Percentiles rank a stretch among this genome's conserved stretches.
These are phyloP conservation scores for Sinocyclocheilus maitianheensis DNA, from an alignment of 2,113 vertebrate genomes.

Conservation along the genomic window DNA sequence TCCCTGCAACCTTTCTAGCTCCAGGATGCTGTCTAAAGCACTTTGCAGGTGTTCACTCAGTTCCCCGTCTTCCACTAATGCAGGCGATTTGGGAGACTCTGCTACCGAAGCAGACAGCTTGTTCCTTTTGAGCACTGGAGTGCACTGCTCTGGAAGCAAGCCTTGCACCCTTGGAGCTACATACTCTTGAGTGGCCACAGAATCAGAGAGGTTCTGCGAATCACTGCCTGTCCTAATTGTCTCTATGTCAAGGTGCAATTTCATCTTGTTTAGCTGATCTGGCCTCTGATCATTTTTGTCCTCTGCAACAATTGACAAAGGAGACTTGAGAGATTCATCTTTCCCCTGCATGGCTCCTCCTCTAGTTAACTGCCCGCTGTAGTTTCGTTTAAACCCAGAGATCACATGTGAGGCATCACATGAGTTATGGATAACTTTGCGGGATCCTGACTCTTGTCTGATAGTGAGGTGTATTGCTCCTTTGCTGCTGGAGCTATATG, in stretches of 20 bases:
- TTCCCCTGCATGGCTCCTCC: conserved; percentile 56
- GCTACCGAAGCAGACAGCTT: conserved; percentile 36
- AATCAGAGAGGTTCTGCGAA: conserved; percentile 3
- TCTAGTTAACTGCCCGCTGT: conserved; percentile 70
- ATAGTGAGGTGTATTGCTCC: conserved; percentile 80
- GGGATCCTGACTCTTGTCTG: conserved; percentile 79
- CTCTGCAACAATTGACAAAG: conserved; percentile 5
- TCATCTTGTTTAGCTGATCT: conserved; percentile 2
- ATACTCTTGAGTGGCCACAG: conserved; percentile 8
- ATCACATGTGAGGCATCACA: conserved; percentile 57
- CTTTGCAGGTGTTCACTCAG: conserved; percentile 81
- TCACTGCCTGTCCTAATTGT: conserved; percentile 31
- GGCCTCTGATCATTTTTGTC: conserved; percentile 29
- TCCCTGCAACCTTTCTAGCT: conserved; percentile 79
- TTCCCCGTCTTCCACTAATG: conserved; percentile 72
- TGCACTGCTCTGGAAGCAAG: conserved; percentile 39
- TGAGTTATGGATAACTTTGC: conserved; percentile 78
- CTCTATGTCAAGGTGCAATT: not conserved
- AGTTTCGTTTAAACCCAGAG: conserved; percentile 66
- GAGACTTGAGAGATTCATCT: conserved; percentile 52
- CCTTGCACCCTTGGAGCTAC: not conserved
- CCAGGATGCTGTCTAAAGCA: conserved; percentile 82
- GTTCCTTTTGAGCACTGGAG: conserved; percentile 50
- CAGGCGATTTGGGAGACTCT: not conserved
- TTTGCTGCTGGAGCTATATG: conserved; percentile 77